A percentile compares a stretch with the other conserved stretches of the same genome.
Evolutionary conservation across 64 coral and sea anemone species (phyloP).

Genomic region (Dendrophyllia cribrosa): DNA sequence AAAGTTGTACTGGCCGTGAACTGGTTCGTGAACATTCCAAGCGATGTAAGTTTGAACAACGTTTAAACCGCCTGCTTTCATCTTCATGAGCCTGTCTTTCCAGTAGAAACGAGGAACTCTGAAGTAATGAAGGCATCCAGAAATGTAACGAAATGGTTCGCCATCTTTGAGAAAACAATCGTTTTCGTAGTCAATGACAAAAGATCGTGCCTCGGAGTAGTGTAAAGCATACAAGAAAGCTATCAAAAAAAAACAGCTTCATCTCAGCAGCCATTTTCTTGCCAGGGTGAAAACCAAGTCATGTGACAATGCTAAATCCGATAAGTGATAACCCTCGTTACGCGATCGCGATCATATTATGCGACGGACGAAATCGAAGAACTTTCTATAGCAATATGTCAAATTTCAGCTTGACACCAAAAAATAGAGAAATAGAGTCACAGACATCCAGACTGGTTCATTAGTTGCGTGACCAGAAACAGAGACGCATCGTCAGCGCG

Average conservation of each 20-base stretch:
- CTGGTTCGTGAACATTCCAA: slow-evolving; percentile 79
- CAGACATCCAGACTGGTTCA: too few species aligned
- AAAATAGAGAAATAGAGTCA: too few species aligned
- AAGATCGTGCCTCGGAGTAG: slow-evolving; percentile 36
- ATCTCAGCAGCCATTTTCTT: background rate
- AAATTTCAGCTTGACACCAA: too few species aligned
- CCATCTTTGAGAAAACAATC: slow-evolving; percentile 89
- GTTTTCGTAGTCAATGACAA: slow-evolving; percentile 80
- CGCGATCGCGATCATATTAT: too few species aligned
- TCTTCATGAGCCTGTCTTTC: slow-evolving; percentile 85
- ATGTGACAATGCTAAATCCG: too few species aligned
- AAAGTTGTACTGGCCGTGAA: slow-evolving; percentile 80
- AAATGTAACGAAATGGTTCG: slow-evolving; percentile 86
- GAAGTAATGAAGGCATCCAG: slow-evolving; percentile 81
- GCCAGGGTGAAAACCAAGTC: too few species aligned
- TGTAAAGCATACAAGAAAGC: background rate
- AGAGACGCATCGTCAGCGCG: too few species aligned
- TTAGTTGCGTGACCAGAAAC: too few species aligned
- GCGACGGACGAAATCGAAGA: too few species aligned
- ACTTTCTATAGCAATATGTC: too few species aligned
- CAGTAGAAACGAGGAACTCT: slow-evolving; percentile 80
- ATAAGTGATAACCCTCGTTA: too few species aligned
- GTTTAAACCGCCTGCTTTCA: slow-evolving; percentile 76
- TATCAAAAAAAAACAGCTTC: background rate
- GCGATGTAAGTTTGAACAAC: slow-evolving; percentile 79